Evolutionary conservation across 2,888 invertebrate genomes (phyloP).

Genomic region (Andrena bucephala): DNA sequence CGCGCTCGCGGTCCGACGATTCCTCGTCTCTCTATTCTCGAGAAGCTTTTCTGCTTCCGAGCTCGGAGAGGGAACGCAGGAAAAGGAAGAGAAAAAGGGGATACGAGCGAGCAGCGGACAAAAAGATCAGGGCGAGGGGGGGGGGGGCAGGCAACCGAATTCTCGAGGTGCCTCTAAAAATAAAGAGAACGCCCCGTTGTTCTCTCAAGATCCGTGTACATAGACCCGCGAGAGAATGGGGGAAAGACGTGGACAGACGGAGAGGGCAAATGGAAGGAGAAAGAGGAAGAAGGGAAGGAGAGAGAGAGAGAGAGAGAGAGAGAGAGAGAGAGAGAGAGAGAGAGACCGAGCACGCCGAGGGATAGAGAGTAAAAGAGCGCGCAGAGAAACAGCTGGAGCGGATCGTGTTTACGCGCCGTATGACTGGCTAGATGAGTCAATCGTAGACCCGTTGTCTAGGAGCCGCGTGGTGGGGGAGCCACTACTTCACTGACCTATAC

Average conservation of each 20-base stretch:
- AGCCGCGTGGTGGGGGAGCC: slow-evolving; percentile 72
- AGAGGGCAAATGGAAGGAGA: slow-evolving; percentile 13
- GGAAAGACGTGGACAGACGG: slow-evolving; percentile 9
- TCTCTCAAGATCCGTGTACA: slow-evolving; percentile 57
- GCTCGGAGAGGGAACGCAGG: slow-evolving; percentile 16
- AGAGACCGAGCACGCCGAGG: slow-evolving; percentile 19
- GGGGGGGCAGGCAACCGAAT: slow-evolving; percentile 50
- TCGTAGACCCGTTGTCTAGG: slow-evolving; percentile 84
- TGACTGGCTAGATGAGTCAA: slow-evolving; percentile 83
- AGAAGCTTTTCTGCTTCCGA: slow-evolving; percentile 61
- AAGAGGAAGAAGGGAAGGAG: slow-evolving; percentile 2
- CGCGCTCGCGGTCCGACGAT: slow-evolving; percentile 63
- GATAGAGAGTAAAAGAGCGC: slow-evolving; percentile 50
- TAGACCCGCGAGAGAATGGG: slow-evolving; percentile 11
- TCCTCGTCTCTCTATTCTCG: slow-evolving; percentile 50
- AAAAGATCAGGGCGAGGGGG: slow-evolving; percentile 1
- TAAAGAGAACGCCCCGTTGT: slow-evolving; percentile 73
- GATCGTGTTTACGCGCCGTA: slow-evolving; percentile 76
- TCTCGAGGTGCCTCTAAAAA: slow-evolving; percentile 72
- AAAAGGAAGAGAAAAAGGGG: slow-evolving; percentile 1
- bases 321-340: slow-evolving; percentile 12
- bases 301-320: slow-evolving; percentile 22
- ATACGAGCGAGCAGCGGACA: not conserved
- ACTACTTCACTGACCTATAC: slow-evolving; percentile 84
- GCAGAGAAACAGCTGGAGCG: slow-evolving; percentile 71